These are phyloP conservation scores for Scaptomyza polygonia DNA, from an alignment of 2,888 invertebrate species.

Conservation along the genomic window DNA sequence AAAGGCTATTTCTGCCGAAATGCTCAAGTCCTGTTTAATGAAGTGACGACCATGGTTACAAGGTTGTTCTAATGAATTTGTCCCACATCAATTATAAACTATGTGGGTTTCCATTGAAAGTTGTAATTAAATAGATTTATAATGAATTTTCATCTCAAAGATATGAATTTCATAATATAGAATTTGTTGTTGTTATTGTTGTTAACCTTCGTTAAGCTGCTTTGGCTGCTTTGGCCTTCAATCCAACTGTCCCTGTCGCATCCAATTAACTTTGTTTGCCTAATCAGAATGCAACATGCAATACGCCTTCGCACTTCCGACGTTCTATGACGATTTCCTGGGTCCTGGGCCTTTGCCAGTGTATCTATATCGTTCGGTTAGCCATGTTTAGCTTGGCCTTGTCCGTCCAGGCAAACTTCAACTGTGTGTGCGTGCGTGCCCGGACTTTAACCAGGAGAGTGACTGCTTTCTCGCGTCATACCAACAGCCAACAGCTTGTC, in stretches of 20 bases:
- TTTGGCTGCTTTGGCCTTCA: conserved; percentile 42
- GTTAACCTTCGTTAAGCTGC: conserved; percentile 31
- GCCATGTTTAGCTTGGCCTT: conserved; percentile 50
- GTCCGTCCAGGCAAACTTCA: conserved; percentile 13
- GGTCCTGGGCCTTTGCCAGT: conserved; percentile 8
- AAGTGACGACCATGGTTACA: too few species aligned
- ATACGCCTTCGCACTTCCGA: conserved; percentile 24
- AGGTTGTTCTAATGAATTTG: too few species aligned
- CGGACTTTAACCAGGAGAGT: conserved; percentile 45
- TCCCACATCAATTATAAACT: too few species aligned
- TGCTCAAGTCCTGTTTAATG: too few species aligned
- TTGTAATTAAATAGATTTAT: too few species aligned
- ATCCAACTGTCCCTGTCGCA: conserved; percentile 49
- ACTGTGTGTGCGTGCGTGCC: conserved; percentile 58
- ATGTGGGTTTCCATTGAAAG: too few species aligned
- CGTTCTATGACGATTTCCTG: conserved; percentile 16
- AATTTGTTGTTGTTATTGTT: conserved; percentile 8
- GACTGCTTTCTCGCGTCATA: conserved; percentile 25
- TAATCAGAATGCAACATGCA: conserved; percentile 72
- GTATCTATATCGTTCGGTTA: conserved; percentile 24
- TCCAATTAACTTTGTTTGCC: conserved; percentile 78
- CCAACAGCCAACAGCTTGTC: conserved; percentile 28
- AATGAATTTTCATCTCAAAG: too few species aligned
- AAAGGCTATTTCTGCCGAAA: too few species aligned
- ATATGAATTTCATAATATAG: background rate